Evolutionary conservation across 2,113 vertebrate species (phyloP).

Genomic region (Heptranchias perlo): DNA sequence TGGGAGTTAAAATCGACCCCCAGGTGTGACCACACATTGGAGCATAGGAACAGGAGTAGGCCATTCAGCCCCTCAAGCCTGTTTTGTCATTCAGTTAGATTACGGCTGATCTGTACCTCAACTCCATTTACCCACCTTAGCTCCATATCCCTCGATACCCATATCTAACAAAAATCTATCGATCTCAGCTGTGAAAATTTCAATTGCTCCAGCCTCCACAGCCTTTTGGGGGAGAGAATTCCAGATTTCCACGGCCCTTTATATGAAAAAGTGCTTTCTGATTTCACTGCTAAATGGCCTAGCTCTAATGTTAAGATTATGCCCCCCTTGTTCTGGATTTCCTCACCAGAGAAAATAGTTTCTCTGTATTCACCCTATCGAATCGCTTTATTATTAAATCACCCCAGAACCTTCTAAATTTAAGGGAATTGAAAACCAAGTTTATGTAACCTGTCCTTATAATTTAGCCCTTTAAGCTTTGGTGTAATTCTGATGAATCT

Average conservation of each 20-base stretch:
- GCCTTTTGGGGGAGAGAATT: too few species aligned
- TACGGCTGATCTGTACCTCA: neutral
- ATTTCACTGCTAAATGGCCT: neutral
- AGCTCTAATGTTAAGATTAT: neutral
- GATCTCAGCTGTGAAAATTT: too few species aligned
- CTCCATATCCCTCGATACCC: too few species aligned
- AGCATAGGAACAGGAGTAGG: neutral
- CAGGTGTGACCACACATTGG: neutral
- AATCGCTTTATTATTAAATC: neutral
- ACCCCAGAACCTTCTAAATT: neutral
- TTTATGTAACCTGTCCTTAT: neutral
- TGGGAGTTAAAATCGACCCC: neutral
- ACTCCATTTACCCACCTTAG: too few species aligned
- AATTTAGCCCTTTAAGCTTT: too few species aligned
- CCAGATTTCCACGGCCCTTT: conserved; percentile 1
- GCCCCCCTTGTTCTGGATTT: neutral
- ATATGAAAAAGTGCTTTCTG: neutral
- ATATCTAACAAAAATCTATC: too few species aligned
- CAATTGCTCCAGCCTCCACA: too few species aligned
- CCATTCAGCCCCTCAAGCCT: neutral
- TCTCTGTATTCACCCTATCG: neutral
- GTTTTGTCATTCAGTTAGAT: neutral
- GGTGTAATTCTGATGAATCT: neutral
- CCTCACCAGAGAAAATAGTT: neutral
- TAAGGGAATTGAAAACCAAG: neutral